phyloP scores from a whole-genome alignment of 2,113 vertebrate species.

The Chelonoidis abingdonii region DNA sequence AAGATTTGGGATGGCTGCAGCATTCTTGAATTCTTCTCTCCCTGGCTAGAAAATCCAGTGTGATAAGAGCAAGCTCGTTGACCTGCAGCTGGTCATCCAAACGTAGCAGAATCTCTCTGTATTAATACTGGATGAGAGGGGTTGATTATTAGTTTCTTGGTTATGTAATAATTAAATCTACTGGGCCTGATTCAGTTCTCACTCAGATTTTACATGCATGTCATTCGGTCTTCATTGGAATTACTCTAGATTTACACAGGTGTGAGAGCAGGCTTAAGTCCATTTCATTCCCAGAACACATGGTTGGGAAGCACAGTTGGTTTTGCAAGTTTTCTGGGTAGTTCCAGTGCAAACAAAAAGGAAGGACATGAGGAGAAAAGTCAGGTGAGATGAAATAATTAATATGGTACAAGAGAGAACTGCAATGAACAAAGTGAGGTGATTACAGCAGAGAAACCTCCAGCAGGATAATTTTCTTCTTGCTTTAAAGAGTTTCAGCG shows the following conservation, averaged over 20 bases:
- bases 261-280: background rate
- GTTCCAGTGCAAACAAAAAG: background rate
- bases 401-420: background rate
- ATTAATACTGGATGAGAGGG: background rate
- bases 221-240: background rate
- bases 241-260: background rate
- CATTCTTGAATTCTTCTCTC: background rate
- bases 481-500: background rate
- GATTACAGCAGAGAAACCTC: background rate
- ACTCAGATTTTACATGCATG: background rate
- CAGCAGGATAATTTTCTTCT: background rate
- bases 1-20: background rate
- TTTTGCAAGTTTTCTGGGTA: background rate
- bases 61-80: background rate
- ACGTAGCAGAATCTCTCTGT: background rate
- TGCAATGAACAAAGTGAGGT: background rate
- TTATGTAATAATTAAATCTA: background rate
- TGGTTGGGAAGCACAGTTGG: background rate
- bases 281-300: background rate
- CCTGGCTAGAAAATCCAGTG: background rate
- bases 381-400: background rate
- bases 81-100: background rate
- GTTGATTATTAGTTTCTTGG: background rate
- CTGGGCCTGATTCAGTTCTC: background rate
- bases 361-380: background rate